A percentile compares a stretch with the other conserved stretches of the same genome.
Conservation (phyloP, 2,888 invertebrate genomes). For the Xestia c-nigrum region DNA sequence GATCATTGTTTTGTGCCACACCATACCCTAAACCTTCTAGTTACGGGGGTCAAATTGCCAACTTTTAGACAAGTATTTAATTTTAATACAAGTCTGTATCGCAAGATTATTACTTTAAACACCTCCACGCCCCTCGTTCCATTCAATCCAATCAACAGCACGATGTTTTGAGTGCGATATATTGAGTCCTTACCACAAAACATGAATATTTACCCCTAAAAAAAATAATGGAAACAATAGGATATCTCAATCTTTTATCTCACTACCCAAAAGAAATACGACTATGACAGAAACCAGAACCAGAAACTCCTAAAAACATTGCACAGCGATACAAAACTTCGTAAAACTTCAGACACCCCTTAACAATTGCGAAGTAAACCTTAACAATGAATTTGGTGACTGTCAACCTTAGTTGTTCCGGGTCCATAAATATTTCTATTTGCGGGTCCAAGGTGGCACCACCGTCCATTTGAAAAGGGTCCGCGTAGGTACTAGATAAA, state of each 20-base stretch:
- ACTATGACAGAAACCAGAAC: neutral
- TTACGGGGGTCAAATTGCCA: too few species aligned
- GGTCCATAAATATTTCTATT: conserved; percentile 78
- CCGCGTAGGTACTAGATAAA: conserved; percentile 54
- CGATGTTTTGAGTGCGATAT: too few species aligned
- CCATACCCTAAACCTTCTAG: too few species aligned
- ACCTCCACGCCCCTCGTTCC: too few species aligned
- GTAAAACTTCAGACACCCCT: conserved; percentile 13
- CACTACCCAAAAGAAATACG: neutral
- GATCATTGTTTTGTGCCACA: too few species aligned
- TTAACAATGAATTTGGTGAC: conserved; percentile 72
- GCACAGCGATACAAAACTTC: conserved; percentile 24
- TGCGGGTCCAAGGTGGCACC: conserved; percentile 67
- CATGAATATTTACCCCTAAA: too few species aligned
- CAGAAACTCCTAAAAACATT: conserved; percentile 20
- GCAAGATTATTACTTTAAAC: too few species aligned
- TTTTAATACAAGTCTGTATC: too few species aligned
- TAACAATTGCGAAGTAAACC: conserved; percentile 49
- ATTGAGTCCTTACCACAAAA: too few species aligned
- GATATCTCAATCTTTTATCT: neutral
- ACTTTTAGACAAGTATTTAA: too few species aligned
- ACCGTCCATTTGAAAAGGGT: conserved; percentile 73
- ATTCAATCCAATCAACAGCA: too few species aligned
- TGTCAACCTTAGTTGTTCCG: conserved; percentile 72
- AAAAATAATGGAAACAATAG: neutral